Conservation (phyloP, 2,888 invertebrate species). For the Microplitis deprimator region DNA sequence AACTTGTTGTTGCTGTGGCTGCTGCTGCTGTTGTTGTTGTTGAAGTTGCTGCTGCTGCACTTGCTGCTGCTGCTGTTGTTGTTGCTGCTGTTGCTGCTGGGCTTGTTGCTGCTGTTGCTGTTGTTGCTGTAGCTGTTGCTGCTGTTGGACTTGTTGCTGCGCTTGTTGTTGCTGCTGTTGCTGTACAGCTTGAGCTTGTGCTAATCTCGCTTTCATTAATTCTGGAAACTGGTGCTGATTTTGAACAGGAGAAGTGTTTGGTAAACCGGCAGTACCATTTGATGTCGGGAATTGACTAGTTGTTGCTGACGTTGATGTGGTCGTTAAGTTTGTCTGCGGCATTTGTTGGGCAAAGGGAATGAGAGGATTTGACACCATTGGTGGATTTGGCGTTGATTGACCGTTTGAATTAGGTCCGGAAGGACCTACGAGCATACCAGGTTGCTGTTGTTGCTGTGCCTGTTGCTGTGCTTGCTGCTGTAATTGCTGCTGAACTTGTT, state of each 20-base stretch:
- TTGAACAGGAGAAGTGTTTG: slow-evolving; percentile 73
- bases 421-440: slow-evolving; percentile 78
- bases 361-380: slow-evolving; percentile 77
- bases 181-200: slow-evolving; percentile 52
- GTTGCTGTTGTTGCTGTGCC: slow-evolving; percentile 74
- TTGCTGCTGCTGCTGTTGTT: slow-evolving; percentile 56
- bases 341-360: slow-evolving; percentile 81
- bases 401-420: slow-evolving; percentile 86
- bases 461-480: slow-evolving; percentile 68
- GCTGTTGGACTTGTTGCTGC: slow-evolving; percentile 51
- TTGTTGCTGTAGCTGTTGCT: slow-evolving; percentile 70
- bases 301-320: slow-evolving; percentile 73
- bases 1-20: slow-evolving; percentile 67
- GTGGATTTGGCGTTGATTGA: slow-evolving; percentile 75
- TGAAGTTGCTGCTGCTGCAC: slow-evolving; percentile 48
- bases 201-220: slow-evolving; percentile 75
- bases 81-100: slow-evolving; percentile 65
- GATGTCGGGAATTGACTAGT: slow-evolving; percentile 74
- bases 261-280: slow-evolving; percentile 75
- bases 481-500: slow-evolving; percentile 66
- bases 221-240: slow-evolving; percentile 75
- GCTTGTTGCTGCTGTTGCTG: slow-evolving; percentile 69
- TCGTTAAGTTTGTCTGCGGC: slow-evolving; percentile 75
- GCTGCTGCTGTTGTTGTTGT: slow-evolving; percentile 63
- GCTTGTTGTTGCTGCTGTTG: slow-evolving; percentile 34